Evolutionary conservation across 2,888 invertebrate species (phyloP).

Genomic region (Polydrusus pterygomalis): DNA sequence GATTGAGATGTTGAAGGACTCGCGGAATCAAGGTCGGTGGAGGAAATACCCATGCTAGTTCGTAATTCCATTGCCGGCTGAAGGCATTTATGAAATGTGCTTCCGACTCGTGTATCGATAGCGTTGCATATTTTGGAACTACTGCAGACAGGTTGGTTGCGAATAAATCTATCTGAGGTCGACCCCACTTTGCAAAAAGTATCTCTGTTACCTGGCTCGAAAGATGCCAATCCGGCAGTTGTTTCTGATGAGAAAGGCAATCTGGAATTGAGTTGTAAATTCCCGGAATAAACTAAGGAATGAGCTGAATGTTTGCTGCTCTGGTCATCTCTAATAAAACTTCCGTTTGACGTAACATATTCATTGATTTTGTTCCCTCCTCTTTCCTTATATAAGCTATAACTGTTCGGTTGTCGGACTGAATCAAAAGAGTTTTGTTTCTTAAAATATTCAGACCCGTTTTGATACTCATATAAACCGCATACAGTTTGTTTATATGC

Average conservation of each 20-base stretch:
- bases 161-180: conserved; percentile 53
- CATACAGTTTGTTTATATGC: conserved; percentile 48
- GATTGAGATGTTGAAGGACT: conserved; percentile 58
- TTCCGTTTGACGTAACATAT: conserved; percentile 4
- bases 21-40: conserved; percentile 61
- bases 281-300: conserved; percentile 43
- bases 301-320: conserved; percentile 1
- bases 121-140: conserved; percentile 46
- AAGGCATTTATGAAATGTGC: conserved; percentile 52
- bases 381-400: too few species aligned
- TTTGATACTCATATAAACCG: conserved; percentile 34
- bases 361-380: conserved; percentile 36
- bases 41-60: conserved; percentile 61
- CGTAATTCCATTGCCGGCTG: conserved; percentile 47
- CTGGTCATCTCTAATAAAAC: conserved; percentile 9
- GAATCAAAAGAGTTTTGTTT: conserved; percentile 40
- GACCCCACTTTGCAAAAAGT: conserved; percentile 50
- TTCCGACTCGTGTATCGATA: conserved; percentile 35
- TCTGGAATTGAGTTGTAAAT: conserved; percentile 54
- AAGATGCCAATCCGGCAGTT: conserved; percentile 55
- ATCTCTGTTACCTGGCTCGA: conserved; percentile 24
- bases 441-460: conserved; percentile 9
- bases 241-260: too few species aligned
- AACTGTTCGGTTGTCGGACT: conserved; percentile 48
- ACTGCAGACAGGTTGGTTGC: conserved; percentile 51